Base-by-base conservation (phyloP, 2,888 invertebrate species). In the Stenchaetothrips biformis region DNA sequence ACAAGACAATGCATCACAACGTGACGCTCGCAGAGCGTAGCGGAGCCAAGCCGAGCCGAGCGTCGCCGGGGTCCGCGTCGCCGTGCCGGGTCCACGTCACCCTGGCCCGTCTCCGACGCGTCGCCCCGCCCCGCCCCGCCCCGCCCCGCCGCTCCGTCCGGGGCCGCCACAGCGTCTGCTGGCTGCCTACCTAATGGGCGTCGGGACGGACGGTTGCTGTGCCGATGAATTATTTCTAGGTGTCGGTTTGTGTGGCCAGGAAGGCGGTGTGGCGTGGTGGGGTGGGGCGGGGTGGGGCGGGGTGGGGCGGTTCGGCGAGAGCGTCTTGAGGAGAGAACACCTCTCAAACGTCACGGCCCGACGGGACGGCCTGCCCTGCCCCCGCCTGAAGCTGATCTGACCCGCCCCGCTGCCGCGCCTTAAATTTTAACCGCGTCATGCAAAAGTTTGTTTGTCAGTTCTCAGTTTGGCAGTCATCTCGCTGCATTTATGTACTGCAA, bases 1-100 rank as follows among this genome's bases (percentile, higher is more conserved):
- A 74, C 67, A 74, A 74, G 67, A 74, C 67, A 74, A 74, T 74
- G 67, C 67, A 74, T 74, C 67, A 74, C 67, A 21, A 21, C 67
- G 25, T 21, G 67, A 21, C 21, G 25, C 37, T 37, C 37, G 37
- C 37, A 37, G 37, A 37, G 37, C 37, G 37, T 37, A 4, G 37
- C 37, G 37, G 37, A 37, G 37, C 37, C 37, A 4, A 37, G 37
- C 37, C 37, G 4, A 37, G 37, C 37, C 1, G 37, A 37, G 37
- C 37, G 37, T 37, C 37, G 37, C 37, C 37, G 37, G 37, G 37
- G 37, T 37, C 37, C 37, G 37, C 37, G 37, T 37, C 37, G 37
- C 37, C 37, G 37, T 37, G 37, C 37, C 37, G 37, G 37, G 37
- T 21, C n/a, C 67, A 4, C 67, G 67, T 21, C 67, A 21, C 67